phyloP scores from a whole-genome alignment of 1,140 invertebrate species.

The Psix sp. region DNA sequence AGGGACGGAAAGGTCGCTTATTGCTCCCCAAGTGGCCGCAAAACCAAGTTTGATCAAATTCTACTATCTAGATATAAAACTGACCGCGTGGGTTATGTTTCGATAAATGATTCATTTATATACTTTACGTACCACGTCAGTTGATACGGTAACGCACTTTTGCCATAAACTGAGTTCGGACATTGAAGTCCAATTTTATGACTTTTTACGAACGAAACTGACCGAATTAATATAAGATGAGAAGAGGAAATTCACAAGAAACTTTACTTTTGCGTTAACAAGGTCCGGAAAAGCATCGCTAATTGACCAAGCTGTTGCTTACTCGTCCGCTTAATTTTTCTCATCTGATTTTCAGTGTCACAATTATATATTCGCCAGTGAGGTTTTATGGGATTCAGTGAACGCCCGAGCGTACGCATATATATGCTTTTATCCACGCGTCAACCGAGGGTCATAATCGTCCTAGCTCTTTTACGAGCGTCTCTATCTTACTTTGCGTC shows the following conservation, averaged over 20 bases:
- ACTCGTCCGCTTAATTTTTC: conserved; percentile 24
- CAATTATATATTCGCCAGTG: conserved; percentile 29
- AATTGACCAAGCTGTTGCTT: conserved; percentile 17
- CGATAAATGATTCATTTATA: conserved; percentile 77
- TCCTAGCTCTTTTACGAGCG: conserved; percentile 40
- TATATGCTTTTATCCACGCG: conserved; percentile 35
- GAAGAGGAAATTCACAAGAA: too few relatives aligned
- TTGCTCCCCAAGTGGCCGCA: conserved; percentile 77
- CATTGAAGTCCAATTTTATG: conserved; percentile 43
- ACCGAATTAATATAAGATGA: conserved; percentile 40
- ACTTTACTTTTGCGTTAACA: too few relatives aligned
- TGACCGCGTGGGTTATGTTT: conserved; percentile 72
- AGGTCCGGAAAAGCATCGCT: conserved; percentile 9
- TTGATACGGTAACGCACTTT: conserved; percentile 32
- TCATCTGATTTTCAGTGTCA: conserved; percentile 26
- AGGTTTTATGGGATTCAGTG: conserved; percentile 30
- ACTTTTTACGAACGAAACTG: conserved; percentile 35
- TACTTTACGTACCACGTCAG: conserved; percentile 53
- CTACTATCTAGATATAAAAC: conserved; percentile 77
- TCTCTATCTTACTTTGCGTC: conserved; percentile 36
- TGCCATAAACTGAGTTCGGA: conserved; percentile 29
- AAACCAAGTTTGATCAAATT: conserved; percentile 79
- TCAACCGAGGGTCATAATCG: conserved; percentile 43
- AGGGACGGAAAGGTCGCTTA: conserved; percentile 71
- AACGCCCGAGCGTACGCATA: conserved; percentile 7